A percentile compares a stretch with the other conserved stretches of the same genome.
Evolutionary conservation across 2,888 invertebrate species (phyloP).

Genomic region (Ctenicera cuprea): DNA sequence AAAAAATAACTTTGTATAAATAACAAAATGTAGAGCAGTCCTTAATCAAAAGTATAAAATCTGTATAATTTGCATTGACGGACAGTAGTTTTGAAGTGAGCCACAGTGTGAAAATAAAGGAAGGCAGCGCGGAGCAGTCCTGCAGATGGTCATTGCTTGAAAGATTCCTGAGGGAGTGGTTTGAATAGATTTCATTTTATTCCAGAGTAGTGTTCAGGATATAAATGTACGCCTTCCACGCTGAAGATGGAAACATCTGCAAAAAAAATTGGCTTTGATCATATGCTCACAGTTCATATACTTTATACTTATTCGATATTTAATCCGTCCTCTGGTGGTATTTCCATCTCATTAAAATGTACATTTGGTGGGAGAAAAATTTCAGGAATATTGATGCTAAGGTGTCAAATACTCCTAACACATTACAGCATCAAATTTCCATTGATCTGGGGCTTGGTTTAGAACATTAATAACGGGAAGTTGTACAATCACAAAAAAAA

Average conservation of each 20-base stretch:
- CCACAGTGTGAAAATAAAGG: constrained; percentile 58
- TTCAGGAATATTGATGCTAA: too few relatives aligned
- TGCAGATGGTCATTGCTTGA: constrained; percentile 63
- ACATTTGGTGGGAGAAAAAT: too few relatives aligned
- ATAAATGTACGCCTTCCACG: constrained; percentile 92
- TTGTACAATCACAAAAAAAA: too few relatives aligned
- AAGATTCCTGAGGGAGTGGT: constrained; percentile 66
- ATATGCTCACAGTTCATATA: background rate
- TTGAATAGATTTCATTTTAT: constrained; percentile 65
- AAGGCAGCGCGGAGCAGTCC: constrained; percentile 50
- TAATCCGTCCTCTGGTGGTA: too few relatives aligned
- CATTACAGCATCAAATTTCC: too few relatives aligned
- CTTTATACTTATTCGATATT: background rate
- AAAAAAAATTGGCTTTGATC: constrained; percentile 72
- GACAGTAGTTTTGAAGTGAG: constrained; percentile 57
- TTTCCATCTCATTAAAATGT: too few relatives aligned
- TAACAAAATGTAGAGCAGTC: constrained; percentile 38
- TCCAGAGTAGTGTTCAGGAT: constrained; percentile 82
- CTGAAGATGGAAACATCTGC: constrained; percentile 96
- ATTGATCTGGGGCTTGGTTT: too few relatives aligned
- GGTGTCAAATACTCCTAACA: too few relatives aligned
- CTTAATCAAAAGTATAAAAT: constrained; percentile 33
- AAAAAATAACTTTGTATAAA: constrained; percentile 41
- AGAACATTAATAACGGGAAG: too few relatives aligned
- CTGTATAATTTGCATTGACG: constrained; percentile 7